Conservation (phyloP, 2,888 invertebrate species). For the Ashinkailepas kermadecensis region DNA sequence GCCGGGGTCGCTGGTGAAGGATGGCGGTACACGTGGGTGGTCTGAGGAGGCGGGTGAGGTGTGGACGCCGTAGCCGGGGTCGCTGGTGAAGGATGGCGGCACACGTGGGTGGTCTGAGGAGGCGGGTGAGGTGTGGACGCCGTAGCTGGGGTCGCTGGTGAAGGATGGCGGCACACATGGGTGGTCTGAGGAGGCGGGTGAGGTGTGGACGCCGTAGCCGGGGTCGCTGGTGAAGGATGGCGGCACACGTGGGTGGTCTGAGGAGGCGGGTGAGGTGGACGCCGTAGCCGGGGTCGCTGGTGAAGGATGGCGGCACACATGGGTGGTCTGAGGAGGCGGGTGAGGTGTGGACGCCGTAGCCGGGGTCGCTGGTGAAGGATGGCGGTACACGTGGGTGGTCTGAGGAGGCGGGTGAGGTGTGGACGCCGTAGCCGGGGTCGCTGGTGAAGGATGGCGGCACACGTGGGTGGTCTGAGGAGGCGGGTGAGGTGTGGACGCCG, state of each 20-base stretch:
- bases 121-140: neutral
- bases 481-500: neutral
- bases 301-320: too few relatives aligned
- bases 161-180: too few relatives aligned
- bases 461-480: neutral
- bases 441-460: too few relatives aligned
- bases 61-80: neutral
- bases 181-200: neutral
- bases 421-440: neutral
- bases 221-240: neutral
- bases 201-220: neutral
- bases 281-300: neutral
- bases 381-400: too few relatives aligned
- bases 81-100: neutral
- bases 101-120: neutral
- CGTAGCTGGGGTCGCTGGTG: neutral
- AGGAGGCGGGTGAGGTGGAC: neutral
- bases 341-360: neutral
- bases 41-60: neutral
- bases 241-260: too few relatives aligned
- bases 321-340: neutral
- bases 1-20: neutral
- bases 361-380: neutral
- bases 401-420: neutral
- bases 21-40: too few relatives aligned